A percentile compares a stretch with the other conserved stretches of the same genome.
These are phyloP conservation scores for Brevimyrus niger DNA, from an alignment of 2,113 vertebrate species.

Conservation along the genomic window DNA sequence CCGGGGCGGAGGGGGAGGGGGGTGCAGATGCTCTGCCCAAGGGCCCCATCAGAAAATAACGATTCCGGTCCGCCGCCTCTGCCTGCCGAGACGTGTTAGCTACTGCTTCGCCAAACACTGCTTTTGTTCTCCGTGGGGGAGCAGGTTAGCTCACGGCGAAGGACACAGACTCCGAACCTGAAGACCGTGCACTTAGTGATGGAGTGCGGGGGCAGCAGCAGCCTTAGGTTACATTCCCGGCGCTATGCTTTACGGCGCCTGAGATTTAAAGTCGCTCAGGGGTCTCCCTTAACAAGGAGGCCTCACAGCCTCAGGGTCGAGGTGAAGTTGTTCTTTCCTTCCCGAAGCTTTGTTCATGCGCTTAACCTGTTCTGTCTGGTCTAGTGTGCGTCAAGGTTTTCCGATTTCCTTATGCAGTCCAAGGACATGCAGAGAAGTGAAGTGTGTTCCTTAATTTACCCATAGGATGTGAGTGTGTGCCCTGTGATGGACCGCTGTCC, in stretches of 20 bases:
- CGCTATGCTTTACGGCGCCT: background rate
- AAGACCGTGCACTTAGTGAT: background rate
- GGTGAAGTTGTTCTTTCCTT: background rate
- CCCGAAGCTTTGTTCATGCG: background rate
- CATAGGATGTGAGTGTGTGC: no score
- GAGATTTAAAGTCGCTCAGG: background rate
- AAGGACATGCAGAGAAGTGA: background rate
- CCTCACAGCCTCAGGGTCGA: background rate
- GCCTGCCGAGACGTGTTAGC: background rate
- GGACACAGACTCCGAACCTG: background rate
- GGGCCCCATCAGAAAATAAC: background rate
- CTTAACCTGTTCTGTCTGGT: background rate
- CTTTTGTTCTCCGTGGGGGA: background rate
- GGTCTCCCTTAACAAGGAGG: background rate
- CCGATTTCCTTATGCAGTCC: background rate
- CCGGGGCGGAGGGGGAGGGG: background rate
- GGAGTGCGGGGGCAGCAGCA: background rate
- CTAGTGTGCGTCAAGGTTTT: background rate
- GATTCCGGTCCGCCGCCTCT: background rate
- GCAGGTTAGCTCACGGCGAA: background rate
- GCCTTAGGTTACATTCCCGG: background rate
- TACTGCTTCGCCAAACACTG: background rate
- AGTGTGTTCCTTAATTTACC: background rate
- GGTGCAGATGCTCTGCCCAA: background rate
- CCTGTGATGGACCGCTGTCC: background rate